Evolutionary conservation across 2,113 vertebrate species (phyloP), one percentile per base, ranked within the genome.

Genomic region (Corythornis vintsioides): DNA sequence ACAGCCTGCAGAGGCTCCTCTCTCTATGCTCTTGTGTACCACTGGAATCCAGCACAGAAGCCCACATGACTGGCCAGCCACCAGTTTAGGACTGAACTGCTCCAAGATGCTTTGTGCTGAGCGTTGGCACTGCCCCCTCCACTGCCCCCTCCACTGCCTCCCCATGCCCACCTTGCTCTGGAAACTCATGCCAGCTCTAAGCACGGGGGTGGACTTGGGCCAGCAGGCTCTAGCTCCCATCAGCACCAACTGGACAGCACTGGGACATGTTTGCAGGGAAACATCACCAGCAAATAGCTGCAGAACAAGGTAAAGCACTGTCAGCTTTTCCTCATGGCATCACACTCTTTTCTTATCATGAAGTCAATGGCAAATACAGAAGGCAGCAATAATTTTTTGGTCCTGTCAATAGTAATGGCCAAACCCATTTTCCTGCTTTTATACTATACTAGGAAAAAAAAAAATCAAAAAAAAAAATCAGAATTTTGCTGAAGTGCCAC

Each of bases 31-130:
- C 25, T 20, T 29, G 8, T 8, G 0, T 10, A 2, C 55, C 45
- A 63, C 35, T 55, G 75, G 38, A 72, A 15, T 5, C 4, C 1
- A 1, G 16, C 17, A 3, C 0, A 7, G 4, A 4, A 79, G 55
- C 47, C 52, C 71, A 38, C 11, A 40, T 10, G 38, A 3, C 9
- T 11, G 19, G 40, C 55, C 88, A 72, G 60, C 24, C 43, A 35
- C 8, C n/a, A 53, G 4, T 3, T 79, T 3, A 0, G 20, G 38
- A 35, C 28, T 53, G 21, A 4, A 6, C 14, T 74, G 35, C 89
- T 64, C 74, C 6, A 3, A 2, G 11, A 40, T 3, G 45, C 82
- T n/a, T 43, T 63, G 11, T 1, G 0, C 1, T 38, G 57, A 75
- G 47, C 7, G 0, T 3, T 56, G 56, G 56, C 78, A 42, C 83